Conservation (phyloP, 1,140 invertebrate species). For the Diachasma alloeum region DNA sequence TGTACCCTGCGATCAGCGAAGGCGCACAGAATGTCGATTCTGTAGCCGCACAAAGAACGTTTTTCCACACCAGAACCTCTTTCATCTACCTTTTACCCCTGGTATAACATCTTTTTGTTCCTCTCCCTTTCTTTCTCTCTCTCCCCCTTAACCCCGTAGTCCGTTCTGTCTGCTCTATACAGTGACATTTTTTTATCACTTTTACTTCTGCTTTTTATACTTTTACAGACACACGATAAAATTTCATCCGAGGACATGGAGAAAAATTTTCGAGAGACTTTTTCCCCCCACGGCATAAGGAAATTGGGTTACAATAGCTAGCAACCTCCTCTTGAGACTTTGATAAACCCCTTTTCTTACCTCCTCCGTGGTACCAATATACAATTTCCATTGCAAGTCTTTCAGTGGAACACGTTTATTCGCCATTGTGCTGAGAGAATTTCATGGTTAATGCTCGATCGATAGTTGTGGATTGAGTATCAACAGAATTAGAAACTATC, state of each 20-base stretch:
- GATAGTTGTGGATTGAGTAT: no score
- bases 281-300: not conserved
- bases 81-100: not conserved
- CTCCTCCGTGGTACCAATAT: not conserved
- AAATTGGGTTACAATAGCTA: not conserved
- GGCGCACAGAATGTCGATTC: not conserved
- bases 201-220: slow-evolving; percentile 8
- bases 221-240: slow-evolving; percentile 22
- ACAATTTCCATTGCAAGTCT: not conserved
- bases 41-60: not conserved
- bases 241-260: not conserved
- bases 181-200: not conserved
- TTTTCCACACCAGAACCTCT: not conserved
- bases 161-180: not conserved
- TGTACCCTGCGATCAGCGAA: not conserved
- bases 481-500: not conserved
- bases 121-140: no score
- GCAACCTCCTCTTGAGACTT: not conserved
- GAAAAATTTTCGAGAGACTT: not conserved
- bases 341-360: not conserved
- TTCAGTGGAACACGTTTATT: not conserved
- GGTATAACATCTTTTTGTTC: not conserved
- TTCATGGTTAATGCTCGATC: no score
- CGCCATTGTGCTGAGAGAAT: no score
- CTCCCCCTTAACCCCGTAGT: not conserved